Percentiles rank a stretch among this genome's conserved stretches.
These are phyloP conservation scores for Micromys minutus DNA, from an alignment of 2,113 vertebrate genomes.

Conservation along the genomic window DNA sequence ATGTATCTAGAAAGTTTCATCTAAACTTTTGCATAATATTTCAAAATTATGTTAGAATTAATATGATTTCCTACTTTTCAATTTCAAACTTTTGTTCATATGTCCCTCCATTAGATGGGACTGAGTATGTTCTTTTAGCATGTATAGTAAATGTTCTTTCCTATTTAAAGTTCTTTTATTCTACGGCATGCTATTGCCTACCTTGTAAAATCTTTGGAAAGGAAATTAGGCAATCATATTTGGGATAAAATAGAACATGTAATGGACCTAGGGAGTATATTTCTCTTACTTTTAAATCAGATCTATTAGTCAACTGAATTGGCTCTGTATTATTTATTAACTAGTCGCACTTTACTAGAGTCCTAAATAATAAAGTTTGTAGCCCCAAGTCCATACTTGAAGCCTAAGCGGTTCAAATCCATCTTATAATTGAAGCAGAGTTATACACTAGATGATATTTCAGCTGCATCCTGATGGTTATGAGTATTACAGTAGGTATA, in stretches of 20 bases:
- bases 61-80: constrained; percentile 15
- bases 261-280: background rate
- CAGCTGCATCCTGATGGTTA: constrained; percentile 55
- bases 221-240: constrained; percentile 31
- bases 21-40: constrained; percentile 25
- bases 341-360: background rate
- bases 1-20: background rate
- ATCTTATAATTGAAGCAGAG: constrained; percentile 58
- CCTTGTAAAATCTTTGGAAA: constrained; percentile 43
- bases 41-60: constrained; percentile 1
- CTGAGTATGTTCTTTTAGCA: background rate
- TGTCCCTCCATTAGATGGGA: background rate
- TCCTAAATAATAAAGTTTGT: constrained; percentile 22
- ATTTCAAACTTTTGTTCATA: constrained; percentile 48
- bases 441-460: constrained; percentile 31
- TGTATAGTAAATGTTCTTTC: constrained; percentile 8
- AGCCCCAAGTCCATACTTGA: constrained; percentile 16
- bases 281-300: constrained; percentile 50
- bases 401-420: constrained; percentile 39
- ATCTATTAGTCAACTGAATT: constrained; percentile 26
- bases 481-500: constrained; percentile 65
- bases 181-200: background rate
- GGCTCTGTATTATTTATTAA: constrained; percentile 50
- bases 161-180: constrained; percentile 51
- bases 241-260: background rate